These are phyloP conservation scores for Premnoplex brunnescens DNA, from an alignment of 2,797 vertebrate species.

Conservation along the genomic window DNA sequence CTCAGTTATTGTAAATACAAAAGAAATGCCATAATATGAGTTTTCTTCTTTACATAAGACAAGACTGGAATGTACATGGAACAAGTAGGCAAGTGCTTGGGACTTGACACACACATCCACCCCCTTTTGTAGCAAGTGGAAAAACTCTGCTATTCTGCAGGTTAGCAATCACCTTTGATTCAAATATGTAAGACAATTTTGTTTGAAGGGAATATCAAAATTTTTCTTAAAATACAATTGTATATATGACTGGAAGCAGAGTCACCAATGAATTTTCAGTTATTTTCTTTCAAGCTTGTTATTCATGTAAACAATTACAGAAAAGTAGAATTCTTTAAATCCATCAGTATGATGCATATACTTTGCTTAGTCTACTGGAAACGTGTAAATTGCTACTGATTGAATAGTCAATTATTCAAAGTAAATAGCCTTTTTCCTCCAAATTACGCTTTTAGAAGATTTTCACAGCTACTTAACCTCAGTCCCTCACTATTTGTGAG, in stretches of 20 bases:
- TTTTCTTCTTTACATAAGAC: neutral
- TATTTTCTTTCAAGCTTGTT: conserved; percentile 20
- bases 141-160: neutral
- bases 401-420: conserved; percentile 34
- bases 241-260: neutral
- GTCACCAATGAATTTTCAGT: neutral
- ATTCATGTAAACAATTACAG: neutral
- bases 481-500: neutral
- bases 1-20: neutral
- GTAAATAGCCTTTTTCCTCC: neutral
- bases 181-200: neutral
- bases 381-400: conserved; percentile 48
- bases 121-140: neutral
- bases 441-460: neutral
- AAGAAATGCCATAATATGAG: neutral
- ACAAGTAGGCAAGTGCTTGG: neutral
- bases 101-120: neutral
- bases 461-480: neutral
- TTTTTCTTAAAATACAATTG: neutral
- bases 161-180: neutral
- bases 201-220: neutral
- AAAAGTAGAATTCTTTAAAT: conserved; percentile 49
- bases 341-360: neutral
- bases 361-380: conserved; percentile 39
- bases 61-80: neutral